These are phyloP conservation scores for Melanerpes aurifrons DNA, from an alignment of 2,113 vertebrate genomes.

Conservation along the genomic window DNA sequence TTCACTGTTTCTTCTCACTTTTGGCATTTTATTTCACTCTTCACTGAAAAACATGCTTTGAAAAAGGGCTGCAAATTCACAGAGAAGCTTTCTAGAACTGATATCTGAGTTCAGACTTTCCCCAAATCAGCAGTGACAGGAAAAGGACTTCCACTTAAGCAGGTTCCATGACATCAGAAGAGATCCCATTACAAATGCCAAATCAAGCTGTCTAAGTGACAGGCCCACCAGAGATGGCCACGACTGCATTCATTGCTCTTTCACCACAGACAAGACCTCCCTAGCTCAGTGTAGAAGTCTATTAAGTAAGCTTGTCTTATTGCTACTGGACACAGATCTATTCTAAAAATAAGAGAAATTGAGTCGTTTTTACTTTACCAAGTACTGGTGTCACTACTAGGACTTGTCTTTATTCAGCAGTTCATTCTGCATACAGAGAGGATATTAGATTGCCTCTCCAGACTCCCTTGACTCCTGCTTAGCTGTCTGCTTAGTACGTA, in stretches of 20 bases:
- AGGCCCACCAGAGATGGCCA: neutral
- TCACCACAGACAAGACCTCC: neutral
- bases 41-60: neutral
- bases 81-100: neutral
- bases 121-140: neutral
- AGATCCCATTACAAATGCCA: neutral
- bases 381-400: fast-evolving
- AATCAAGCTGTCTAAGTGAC: neutral
- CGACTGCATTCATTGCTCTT: neutral
- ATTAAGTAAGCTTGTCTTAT: neutral
- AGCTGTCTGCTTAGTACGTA: neutral
- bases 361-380: fast-evolving
- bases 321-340: neutral
- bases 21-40: neutral
- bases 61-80: neutral
- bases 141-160: neutral
- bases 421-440: neutral
- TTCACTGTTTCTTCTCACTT: neutral
- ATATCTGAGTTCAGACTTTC: neutral
- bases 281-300: neutral
- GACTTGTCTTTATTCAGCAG: neutral
- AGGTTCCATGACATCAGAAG: neutral
- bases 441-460: neutral
- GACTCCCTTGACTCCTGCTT: neutral
- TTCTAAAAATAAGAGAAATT: neutral